A percentile compares a stretch with the other conserved stretches of the same genome.
Evolutionary conservation across 2,888 invertebrate species (phyloP).

Genomic region (Eristalis tenax): DNA sequence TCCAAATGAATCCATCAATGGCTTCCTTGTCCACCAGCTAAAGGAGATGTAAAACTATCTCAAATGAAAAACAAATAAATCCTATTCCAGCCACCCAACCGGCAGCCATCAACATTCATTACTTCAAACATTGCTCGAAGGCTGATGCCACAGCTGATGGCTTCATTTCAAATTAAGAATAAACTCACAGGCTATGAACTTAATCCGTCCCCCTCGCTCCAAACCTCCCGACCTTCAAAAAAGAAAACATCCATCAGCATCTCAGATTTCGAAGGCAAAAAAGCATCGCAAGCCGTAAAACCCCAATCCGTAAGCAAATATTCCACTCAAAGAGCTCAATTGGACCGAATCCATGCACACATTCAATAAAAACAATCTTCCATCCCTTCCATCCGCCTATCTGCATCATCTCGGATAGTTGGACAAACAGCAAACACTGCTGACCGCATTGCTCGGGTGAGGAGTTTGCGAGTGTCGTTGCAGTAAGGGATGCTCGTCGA

Average conservation of each 20-base stretch:
- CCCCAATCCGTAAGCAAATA: conserved; percentile 26
- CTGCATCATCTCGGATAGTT: background rate
- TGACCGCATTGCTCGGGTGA: conserved; percentile 23
- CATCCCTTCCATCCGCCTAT: background rate
- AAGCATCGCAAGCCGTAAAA: background rate
- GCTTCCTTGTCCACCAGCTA: background rate
- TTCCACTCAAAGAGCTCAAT: conserved; percentile 21
- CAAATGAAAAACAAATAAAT: background rate
- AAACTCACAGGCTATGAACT: conserved; percentile 3
- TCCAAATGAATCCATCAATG: background rate
- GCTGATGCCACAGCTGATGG: background rate
- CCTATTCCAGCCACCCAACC: background rate
- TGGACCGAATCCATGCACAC: conserved; percentile 5
- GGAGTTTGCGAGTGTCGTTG: background rate
- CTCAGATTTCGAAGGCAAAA: background rate
- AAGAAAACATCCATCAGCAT: background rate
- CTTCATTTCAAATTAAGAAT: background rate
- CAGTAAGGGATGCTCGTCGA: background rate
- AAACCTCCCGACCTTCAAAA: too few species aligned
- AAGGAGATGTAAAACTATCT: background rate
- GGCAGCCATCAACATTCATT: background rate
- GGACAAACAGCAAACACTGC: conserved; percentile 28
- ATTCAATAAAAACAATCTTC: conserved; percentile 27
- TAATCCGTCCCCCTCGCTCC: conserved; percentile 21
- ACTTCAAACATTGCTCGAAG: background rate